Base-by-base conservation (phyloP, 2,888 invertebrate genomes). In the Adelphocoris suturalis region DNA sequence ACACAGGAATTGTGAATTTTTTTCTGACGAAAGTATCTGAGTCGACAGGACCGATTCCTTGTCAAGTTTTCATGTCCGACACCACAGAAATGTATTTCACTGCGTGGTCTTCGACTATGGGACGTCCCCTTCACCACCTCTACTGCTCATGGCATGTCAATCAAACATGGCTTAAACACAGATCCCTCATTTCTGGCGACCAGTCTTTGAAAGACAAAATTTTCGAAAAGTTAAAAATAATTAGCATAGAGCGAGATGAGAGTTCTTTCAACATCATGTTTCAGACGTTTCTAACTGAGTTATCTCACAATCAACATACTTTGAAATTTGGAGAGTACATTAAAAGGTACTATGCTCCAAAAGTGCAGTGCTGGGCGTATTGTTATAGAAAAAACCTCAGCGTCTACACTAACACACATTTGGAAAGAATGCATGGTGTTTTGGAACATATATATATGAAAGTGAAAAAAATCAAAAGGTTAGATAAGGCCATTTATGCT, bases 391-490 rank as follows among this genome's bases (percentile, higher is more conserved):
- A 85, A 13, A 76, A 91, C 14, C 16, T 46, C 16, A 90, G 90
- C 3, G 9, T 89, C 2, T 90, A 91, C 46, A 90, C 90, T 13
- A 90, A 91, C 28, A 90, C 82, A n/a, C n/a, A n/a, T n/a, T n/a
- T n/a, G n/a, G n/a, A n/a, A n/a, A n/a, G n/a, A n/a, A n/a, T n/a
- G n/a, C n/a, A n/a, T n/a, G n/a, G n/a, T n/a, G n/a, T n/a, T n/a
- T n/a, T n/a, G n/a, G n/a, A n/a, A n/a, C n/a, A 91, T 55, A 61
- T 76, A 2, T 89, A 90, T 27, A n/a, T 89, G 23, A 16, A 28
- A 4, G 88, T 89, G 14, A 76, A 85, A 57, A 90, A 85, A 52
- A 28, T 55, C 9, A 90, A 89, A 37, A 9, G 90, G 14, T 46
- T 91, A 19, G 90, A 89, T 19, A 61, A 47, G 16, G 4, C 14